Conservation (phyloP, 1,140 invertebrate species). For the Ditylenchus dipsaci region DNA sequence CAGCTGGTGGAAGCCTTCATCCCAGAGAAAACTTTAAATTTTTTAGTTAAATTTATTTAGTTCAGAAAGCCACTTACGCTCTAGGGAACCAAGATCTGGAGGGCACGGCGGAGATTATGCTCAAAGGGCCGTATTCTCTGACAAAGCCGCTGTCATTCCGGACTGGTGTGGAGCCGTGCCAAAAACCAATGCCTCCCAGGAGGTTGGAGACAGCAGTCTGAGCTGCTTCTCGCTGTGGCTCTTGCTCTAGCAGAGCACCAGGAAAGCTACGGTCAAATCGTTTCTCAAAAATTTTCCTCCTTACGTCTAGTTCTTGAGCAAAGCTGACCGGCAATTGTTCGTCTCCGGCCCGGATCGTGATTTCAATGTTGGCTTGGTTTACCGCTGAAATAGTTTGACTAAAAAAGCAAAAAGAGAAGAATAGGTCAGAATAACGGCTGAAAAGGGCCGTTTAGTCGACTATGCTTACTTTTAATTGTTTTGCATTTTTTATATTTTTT, state of each 20-base stretch:
- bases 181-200: conserved; percentile 76
- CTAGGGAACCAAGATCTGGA: conserved; percentile 90
- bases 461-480: no score
- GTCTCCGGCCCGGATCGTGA: conserved; percentile 3
- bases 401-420: no score
- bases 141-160: conserved; percentile 67
- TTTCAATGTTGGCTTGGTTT: conserved; percentile 7
- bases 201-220: conserved; percentile 81
- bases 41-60: not conserved
- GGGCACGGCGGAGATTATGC: conserved; percentile 85
- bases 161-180: conserved; percentile 24
- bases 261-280: conserved; percentile 10
- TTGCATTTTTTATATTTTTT: no score
- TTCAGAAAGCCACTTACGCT: not conserved
- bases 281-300: not conserved
- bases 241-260: not conserved
- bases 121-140: conserved; percentile 78
- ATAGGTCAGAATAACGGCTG: no score
- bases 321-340: conserved; percentile 2
- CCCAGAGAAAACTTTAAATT: conserved; percentile 88
- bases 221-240: not conserved
- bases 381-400: no score
- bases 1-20: conserved; percentile 95
- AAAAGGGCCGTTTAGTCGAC: no score
- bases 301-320: not conserved